Base-by-base conservation (phyloP, 2,888 invertebrate genomes). In the Xestia c-nigrum region DNA sequence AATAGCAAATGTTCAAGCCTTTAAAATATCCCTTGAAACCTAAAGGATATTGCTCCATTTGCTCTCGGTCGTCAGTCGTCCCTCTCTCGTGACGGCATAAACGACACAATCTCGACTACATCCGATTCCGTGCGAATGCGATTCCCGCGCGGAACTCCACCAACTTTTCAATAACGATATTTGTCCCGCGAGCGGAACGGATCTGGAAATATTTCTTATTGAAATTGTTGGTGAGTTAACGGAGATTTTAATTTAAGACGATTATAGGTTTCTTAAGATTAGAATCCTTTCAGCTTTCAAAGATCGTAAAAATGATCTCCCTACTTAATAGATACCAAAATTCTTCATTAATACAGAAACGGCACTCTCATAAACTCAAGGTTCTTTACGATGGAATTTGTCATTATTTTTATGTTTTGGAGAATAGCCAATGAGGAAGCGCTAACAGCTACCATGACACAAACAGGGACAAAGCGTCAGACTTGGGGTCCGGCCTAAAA, bases 121-220 rank as follows among this genome's bases (percentile, higher is more conserved):
- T 79, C 61, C 72, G 52, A 68, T 76, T 43, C 67, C 50, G 38
- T 64, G 24, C 52, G 66, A 68, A 72, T 38, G 69, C 74, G 72
- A 79, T 81, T 68, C 68, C 67, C n/a, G 64, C 55, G 69, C 68
- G 67, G 72, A 80, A 80, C 73, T 79, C 70, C 31, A n/a, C 72
- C 71, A 85, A 84, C 80, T 82, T 80, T 82, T 80, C 80, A 83
- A 85, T 81, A 81, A 80, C 72, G 71, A 72, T 82, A 80, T 79
- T 83, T 76, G 64, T 84, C 61, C 52, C 59, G 43, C 65, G 7
- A 70, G 52, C 24, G 65, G n/a, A 80, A 72, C 69, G 40, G 75
- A 74, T 76, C 68, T 67, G 57, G 38, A 70, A 61, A 76, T 65
- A 83, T 74, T 79, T 79, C 63, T 72, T 59, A 76, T 67, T 75